Conservation (phyloP, 2,888 invertebrate genomes). For the Empis stercorea region DNA sequence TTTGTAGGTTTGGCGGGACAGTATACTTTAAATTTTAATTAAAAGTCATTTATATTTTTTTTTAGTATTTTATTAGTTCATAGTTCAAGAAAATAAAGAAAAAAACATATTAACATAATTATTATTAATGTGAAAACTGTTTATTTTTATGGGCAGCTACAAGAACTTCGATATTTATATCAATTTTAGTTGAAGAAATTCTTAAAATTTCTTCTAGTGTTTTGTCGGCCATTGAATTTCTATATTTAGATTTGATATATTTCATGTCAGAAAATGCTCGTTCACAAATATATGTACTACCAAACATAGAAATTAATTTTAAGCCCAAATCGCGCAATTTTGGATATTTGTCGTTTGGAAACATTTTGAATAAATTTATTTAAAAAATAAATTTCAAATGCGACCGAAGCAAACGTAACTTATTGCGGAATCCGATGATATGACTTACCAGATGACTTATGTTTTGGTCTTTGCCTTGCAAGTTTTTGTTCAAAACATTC, state of each 20-base stretch:
- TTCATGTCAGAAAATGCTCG: background rate
- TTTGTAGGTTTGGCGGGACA: background rate
- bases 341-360: background rate
- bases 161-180: background rate
- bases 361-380: background rate
- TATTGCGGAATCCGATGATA: background rate
- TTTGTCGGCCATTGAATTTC: background rate
- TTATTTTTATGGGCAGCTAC: background rate
- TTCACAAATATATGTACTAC: background rate
- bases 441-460: background rate
- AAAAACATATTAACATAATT: background rate
- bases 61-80: background rate
- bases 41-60: background rate
- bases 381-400: too few relatives aligned
- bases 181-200: background rate
- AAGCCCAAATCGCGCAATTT: background rate
- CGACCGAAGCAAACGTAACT: too few relatives aligned
- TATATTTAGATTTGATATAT: background rate
- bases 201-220: background rate
- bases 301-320: background rate
- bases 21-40: background rate
- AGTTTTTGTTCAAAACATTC: conserved; percentile 1
- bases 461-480: background rate
- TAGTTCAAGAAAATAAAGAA: background rate
- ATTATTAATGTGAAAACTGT: background rate